Evolutionary conservation across 2,888 invertebrate genomes (phyloP).

Genomic region (Rhagophthalmus giganteus): DNA sequence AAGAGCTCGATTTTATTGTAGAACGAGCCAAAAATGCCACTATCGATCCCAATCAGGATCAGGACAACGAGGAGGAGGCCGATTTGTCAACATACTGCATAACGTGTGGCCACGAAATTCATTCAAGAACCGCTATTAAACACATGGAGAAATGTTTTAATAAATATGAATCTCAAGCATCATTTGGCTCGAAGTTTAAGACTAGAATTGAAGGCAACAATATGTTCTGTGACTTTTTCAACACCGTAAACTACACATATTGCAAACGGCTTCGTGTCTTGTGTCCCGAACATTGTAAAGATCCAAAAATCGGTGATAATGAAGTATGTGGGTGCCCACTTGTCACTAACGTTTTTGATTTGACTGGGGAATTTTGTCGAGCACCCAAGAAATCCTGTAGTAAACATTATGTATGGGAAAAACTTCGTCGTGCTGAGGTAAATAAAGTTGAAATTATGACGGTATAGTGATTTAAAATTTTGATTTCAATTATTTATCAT

Average conservation of each 20-base stretch:
- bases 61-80: slow-evolving; percentile 65
- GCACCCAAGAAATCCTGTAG: slow-evolving; percentile 89
- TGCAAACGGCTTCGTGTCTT: slow-evolving; percentile 93
- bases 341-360: slow-evolving; percentile 79
- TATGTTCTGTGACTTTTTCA: slow-evolving; percentile 98
- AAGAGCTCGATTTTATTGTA: slow-evolving; percentile 77
- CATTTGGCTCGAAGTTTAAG: slow-evolving; percentile 93
- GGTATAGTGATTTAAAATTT: no score
- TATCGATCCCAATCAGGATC: slow-evolving; percentile 65
- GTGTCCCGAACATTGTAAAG: slow-evolving; percentile 97
- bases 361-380: slow-evolving; percentile 84
- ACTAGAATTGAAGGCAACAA: slow-evolving; percentile 92
- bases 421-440: slow-evolving; percentile 88
- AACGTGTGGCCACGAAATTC: slow-evolving; percentile 95
- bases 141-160: slow-evolving; percentile 99
- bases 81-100: slow-evolving; percentile 91
- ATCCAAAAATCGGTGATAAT: slow-evolving; percentile 81
- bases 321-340: slow-evolving; percentile 95
- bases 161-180: slow-evolving; percentile 96
- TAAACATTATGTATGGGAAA: slow-evolving; percentile 95
- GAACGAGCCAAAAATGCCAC: slow-evolving; percentile 75
- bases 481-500: no score
- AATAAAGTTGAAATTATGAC: no score
- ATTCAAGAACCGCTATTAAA: slow-evolving; percentile 86
- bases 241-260: slow-evolving; percentile 84